These are phyloP conservation scores for Leguminivora glycinivorella DNA, from an alignment of 1,140 invertebrate species.

Conservation along the genomic window DNA sequence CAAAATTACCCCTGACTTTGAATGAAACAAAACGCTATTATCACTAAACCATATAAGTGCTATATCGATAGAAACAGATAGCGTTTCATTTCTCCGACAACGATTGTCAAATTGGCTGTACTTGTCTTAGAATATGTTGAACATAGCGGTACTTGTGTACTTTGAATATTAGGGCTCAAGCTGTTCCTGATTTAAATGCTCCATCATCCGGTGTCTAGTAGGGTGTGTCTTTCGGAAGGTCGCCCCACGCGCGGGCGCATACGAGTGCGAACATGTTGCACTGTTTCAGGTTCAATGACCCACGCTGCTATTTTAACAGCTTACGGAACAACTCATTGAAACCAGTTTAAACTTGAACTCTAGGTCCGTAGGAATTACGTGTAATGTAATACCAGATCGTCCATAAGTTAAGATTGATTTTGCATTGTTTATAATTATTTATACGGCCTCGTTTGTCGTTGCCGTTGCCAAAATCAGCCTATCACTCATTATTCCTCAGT, in stretches of 20 bases:
- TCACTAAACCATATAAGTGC: too few species aligned
- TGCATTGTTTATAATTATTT: neutral
- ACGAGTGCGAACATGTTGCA: constrained; percentile 37
- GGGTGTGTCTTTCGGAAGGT: constrained; percentile 32
- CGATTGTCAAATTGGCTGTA: too few species aligned
- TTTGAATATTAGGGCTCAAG: too few species aligned
- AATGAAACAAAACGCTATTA: too few species aligned
- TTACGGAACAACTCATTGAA: neutral
- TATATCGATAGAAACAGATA: too few species aligned
- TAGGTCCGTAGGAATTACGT: neutral
- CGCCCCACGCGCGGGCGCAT: constrained; percentile 33
- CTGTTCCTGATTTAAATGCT: too few species aligned
- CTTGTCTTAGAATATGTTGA: too few species aligned
- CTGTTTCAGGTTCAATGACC: constrained; percentile 41
- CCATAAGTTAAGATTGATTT: neutral
- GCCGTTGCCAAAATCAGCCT: constrained; percentile 19
- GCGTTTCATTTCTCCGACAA: too few species aligned
- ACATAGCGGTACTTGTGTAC: too few species aligned
- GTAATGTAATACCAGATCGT: neutral
- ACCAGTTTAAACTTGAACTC: neutral
- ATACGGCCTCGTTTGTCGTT: neutral
- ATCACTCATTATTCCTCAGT: constrained; percentile 12
- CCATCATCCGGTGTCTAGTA: neutral
- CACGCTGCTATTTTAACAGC: constrained; percentile 3
- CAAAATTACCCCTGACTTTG: too few species aligned